Base-by-base conservation (phyloP, 2,888 invertebrate species). In the Drosophila mimica region DNA sequence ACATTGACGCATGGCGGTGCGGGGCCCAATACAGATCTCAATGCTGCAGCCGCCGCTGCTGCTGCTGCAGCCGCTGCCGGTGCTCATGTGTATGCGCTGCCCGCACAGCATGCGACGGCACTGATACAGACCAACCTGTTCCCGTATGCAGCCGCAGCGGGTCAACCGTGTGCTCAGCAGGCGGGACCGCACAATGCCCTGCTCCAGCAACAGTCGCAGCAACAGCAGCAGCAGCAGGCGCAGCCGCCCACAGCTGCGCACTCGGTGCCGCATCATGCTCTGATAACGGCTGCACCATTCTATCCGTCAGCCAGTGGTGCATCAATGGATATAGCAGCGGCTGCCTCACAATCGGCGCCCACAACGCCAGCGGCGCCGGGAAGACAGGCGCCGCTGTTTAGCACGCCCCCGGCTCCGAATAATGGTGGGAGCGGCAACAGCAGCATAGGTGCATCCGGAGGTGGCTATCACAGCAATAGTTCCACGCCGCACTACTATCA, bases 101-200 rank as follows among this genome's bases (percentile, higher is more conserved):
- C 93, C 33, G 80, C 89, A 17, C 93, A 92, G 76, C 92, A 93
- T 64, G 91, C 82, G 54, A 82, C 93, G 49, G 89, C 93, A 31
- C 63, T 92, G 73, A 92, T 93, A 79, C 92, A 92, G 66, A 89
- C 93, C 67, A 92, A 92, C 76, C 90, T 93, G 87, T 92, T 93
- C 80, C 93, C 93, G 46, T 93, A 93, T 71, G 85, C 92, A 34
- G 65, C 92, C 70, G 86, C 92, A 36, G 66, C 92, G 52, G 82
- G 86, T 2, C 80, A 81, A 57, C 83, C 89, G 33, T 87, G 78
- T 62, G 86, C 87, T 36, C 87, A 90, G 54, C 87, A 86, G 71
- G 79, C 88, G 30, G 89, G 88, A 9, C 65, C 59, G 46, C 79
- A 81, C 20, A 72, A 33, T 31, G 73, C 79, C 1, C 25, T 79